A percentile compares a stretch with the other conserved stretches of the same genome.
Conservation (phyloP, 2,888 invertebrate species). For the Megastigmus dorsalis region DNA sequence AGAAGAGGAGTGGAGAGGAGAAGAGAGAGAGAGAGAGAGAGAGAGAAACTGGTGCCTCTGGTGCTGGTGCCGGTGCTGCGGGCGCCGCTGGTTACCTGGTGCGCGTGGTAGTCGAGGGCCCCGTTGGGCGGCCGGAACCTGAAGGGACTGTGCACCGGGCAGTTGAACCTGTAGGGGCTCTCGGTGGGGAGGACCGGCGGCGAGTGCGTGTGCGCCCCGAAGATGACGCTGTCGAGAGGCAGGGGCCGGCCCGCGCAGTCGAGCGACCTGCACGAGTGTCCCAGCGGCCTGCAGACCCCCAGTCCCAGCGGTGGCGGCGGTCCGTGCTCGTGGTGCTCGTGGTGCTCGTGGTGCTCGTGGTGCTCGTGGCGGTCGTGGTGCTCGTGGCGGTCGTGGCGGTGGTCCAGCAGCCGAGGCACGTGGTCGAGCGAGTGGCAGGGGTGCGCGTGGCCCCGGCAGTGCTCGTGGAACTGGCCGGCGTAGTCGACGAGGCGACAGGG, state of each 20-base stretch:
- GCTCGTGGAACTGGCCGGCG: constrained; percentile 67
- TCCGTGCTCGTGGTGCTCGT: constrained; percentile 67
- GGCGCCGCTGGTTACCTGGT: constrained; percentile 59
- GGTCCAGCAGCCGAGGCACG: constrained; percentile 65
- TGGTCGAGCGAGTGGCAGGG: too few species aligned
- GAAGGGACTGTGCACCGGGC: constrained; percentile 86
- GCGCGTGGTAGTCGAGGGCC: constrained; percentile 76
- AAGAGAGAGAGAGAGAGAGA: too few species aligned
- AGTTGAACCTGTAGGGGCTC: constrained; percentile 77
- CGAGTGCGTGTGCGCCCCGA: constrained; percentile 76
- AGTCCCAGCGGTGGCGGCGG: constrained; percentile 63
- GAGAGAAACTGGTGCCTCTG: too few species aligned
- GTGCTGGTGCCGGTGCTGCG: background rate
- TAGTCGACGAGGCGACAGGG: constrained; percentile 71
- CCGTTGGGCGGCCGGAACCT: constrained; percentile 79
- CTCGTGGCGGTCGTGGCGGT: constrained; percentile 69
- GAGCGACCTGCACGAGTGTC: constrained; percentile 49
- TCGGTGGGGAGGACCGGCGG: constrained; percentile 76
- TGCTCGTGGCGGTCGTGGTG: constrained; percentile 66
- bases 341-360: constrained; percentile 67
- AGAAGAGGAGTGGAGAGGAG: background rate
- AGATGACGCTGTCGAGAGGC: constrained; percentile 75
- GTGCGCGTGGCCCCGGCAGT: constrained; percentile 63
- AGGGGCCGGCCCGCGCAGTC: constrained; percentile 60
- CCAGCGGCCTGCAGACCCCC: constrained; percentile 65